Evolutionary conservation across 2,888 invertebrate species (phyloP).

Genomic region (Pharmacophagus antenor): DNA sequence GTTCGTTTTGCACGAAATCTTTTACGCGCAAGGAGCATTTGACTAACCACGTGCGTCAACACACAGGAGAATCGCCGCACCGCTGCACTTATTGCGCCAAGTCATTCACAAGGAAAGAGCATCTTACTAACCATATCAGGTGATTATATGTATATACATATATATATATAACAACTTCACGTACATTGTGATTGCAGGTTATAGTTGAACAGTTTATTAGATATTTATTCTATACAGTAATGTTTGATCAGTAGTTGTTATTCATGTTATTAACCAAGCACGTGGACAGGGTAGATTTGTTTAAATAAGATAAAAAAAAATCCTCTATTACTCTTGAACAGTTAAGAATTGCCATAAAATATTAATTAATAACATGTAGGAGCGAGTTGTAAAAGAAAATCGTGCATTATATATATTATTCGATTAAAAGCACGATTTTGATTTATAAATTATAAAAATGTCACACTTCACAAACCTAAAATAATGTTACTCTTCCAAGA

Average conservation of each 20-base stretch:
- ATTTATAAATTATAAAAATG: no score
- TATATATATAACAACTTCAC: not conserved
- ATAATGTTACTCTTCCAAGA: no score
- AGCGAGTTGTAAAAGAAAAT: no score
- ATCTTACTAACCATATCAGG: conserved; percentile 91
- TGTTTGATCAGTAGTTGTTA: not conserved
- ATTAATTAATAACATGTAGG: not conserved
- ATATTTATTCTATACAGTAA: not conserved
- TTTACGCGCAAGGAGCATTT: conserved; percentile 91
- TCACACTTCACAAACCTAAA: no score
- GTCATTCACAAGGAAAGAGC: conserved; percentile 92
- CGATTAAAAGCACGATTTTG: no score
- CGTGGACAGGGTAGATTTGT: not conserved
- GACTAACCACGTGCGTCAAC: conserved; percentile 92
- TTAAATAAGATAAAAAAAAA: not conserved
- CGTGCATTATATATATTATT: no score
- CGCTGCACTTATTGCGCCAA: conserved; percentile 92
- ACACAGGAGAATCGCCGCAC: conserved; percentile 93
- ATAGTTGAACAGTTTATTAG: not conserved
- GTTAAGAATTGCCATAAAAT: not conserved
- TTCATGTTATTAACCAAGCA: not conserved
- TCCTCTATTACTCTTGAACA: not conserved
- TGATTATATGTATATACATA: conserved; percentile 39
- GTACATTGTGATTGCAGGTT: no score
- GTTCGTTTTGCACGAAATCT: conserved; percentile 88